Conservation (phyloP, 1,140 invertebrate genomes). For the Zaprionus vittiger region DNA sequence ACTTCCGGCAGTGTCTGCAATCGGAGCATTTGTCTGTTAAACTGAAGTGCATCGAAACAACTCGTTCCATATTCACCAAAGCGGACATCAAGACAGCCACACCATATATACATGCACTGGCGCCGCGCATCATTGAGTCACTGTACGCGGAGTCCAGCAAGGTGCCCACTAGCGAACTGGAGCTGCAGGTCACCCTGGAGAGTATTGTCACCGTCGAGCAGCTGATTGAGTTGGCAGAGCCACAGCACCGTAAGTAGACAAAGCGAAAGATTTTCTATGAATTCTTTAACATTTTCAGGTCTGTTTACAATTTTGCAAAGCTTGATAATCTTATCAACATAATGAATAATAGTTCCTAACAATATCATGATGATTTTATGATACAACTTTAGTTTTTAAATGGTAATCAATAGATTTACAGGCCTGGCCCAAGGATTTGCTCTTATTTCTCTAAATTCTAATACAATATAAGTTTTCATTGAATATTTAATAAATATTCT, state of each 20-base stretch:
- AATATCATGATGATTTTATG: too few relatives aligned
- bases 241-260: constrained; percentile 89
- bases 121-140: constrained; percentile 90
- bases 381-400: too few relatives aligned
- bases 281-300: not conserved
- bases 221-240: constrained; percentile 90
- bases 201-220: constrained; percentile 89
- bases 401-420: too few relatives aligned
- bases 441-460: too few relatives aligned
- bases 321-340: too few relatives aligned
- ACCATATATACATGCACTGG: constrained; percentile 93
- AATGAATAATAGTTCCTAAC: too few relatives aligned
- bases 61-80: constrained; percentile 90
- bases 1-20: constrained; percentile 95
- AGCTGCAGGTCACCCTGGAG: constrained; percentile 88
- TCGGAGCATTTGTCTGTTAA: constrained; percentile 87
- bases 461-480: too few relatives aligned
- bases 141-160: constrained; percentile 88
- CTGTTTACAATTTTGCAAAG: constrained; percentile 14
- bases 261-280: not conserved
- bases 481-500: not conserved
- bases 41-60: constrained; percentile 91
- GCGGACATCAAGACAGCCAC: constrained; percentile 89
- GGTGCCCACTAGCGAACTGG: constrained; percentile 86
- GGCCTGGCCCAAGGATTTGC: too few relatives aligned